Evolutionary conservation across 2,797 vertebrate species (phyloP).

Genomic region (Brachyalestes nurse): DNA sequence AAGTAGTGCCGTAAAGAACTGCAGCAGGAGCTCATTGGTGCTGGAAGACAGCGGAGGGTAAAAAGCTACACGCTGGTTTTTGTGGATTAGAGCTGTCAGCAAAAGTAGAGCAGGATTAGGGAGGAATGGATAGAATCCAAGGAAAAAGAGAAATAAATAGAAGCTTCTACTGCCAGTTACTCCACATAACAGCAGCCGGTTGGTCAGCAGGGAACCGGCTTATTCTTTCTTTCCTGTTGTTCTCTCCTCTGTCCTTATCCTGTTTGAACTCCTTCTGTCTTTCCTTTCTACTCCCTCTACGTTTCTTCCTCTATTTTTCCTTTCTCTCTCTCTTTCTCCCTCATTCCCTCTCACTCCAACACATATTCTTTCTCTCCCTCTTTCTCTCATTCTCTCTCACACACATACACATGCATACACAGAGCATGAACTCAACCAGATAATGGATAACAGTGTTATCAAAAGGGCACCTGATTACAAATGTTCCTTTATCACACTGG

Average conservation of each 20-base stretch:
- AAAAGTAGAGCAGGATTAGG: not conserved
- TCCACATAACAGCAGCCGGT: conserved; percentile 70
- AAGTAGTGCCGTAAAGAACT: not conserved
- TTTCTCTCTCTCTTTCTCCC: conserved; percentile 3
- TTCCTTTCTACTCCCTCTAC: not conserved
- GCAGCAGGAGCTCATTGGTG: not conserved
- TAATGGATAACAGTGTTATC: no score
- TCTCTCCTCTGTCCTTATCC: not conserved
- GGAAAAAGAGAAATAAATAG: conserved; percentile 3
- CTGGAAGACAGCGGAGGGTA: not conserved
- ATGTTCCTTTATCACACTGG: no score
- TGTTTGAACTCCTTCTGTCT: not conserved
- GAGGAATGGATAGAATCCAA: not conserved
- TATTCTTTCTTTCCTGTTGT: not conserved
- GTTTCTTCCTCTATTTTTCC: not conserved
- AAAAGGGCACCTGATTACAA: no score
- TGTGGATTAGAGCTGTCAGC: not conserved
- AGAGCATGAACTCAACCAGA: no score
- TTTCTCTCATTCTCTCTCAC: no score
- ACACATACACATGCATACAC: no score
- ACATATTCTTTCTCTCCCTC: no score
- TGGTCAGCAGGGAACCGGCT: conserved; percentile 67
- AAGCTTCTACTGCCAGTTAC: conserved; percentile 58
- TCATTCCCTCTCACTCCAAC: no score
- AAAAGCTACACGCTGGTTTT: not conserved